These are phyloP conservation scores for Chrysemys picta DNA, from an alignment of 2,113 vertebrate species.

Conservation along the genomic window DNA sequence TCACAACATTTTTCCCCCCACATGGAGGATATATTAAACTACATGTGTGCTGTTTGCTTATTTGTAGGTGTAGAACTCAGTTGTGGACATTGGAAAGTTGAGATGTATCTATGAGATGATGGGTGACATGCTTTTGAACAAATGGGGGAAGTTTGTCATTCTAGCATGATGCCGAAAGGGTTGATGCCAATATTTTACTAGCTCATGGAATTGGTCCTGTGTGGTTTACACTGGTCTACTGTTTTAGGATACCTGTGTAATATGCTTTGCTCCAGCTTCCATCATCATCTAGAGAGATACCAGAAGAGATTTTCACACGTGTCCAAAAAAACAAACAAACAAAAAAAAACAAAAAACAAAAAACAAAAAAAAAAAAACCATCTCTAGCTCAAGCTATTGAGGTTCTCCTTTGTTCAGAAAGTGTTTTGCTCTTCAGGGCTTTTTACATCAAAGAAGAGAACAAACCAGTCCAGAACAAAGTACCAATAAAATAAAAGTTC, in stretches of 20 bases:
- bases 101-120: not conserved
- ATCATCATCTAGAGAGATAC: not conserved
- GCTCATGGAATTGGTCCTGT: not conserved
- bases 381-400: not conserved
- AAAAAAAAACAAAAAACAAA: too few relatives aligned
- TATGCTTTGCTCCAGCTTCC: not conserved
- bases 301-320: not conserved
- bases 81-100: not conserved
- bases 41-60: not conserved
- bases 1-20: not conserved
- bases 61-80: fast-evolving
- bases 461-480: not conserved
- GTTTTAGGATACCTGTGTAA: not conserved
- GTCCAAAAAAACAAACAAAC: not conserved
- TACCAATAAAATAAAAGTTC: not conserved
- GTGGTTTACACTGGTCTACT: not conserved
- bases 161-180: not conserved
- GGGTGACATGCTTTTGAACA: fast-evolving
- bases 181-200: not conserved
- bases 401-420: not conserved
- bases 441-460: not conserved
- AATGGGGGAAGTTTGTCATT: not conserved
- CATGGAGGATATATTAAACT: not conserved
- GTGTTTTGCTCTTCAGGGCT: not conserved
- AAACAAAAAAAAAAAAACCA: too few relatives aligned